Percentiles rank a stretch among this genome's conserved stretches.
phyloP scores from a whole-genome alignment of 2,888 invertebrate species.

The Coenonympha arcania region DNA sequence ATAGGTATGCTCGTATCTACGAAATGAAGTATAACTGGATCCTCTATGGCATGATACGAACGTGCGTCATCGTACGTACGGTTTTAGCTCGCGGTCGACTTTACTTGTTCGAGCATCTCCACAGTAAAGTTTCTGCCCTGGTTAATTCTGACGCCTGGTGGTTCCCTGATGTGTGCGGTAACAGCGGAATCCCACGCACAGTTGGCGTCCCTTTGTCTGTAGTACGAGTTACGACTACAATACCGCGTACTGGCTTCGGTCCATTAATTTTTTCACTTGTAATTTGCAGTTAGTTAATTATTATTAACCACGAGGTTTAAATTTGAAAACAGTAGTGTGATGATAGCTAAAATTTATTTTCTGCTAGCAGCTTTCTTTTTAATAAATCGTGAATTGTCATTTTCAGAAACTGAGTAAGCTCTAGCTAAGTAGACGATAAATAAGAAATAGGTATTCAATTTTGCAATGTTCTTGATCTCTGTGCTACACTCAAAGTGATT shows the following conservation, averaged over 20 bases:
- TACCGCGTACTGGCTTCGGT: constrained; percentile 43
- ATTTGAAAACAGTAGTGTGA: too few relatives aligned
- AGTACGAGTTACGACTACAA: constrained; percentile 12
- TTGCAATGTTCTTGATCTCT: too few relatives aligned
- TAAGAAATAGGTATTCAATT: too few relatives aligned
- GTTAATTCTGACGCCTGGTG: constrained; percentile 44
- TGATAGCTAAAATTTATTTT: too few relatives aligned
- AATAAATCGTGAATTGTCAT: too few relatives aligned
- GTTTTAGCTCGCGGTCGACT: constrained; percentile 70
- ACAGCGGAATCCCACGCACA: constrained; percentile 52
- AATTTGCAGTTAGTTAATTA: too few relatives aligned
- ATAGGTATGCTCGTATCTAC: too few relatives aligned
- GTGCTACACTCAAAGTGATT: too few relatives aligned
- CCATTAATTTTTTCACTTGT: constrained; percentile 34
- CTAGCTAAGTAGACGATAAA: too few relatives aligned
- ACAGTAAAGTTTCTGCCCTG: constrained; percentile 47
- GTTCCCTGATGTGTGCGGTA: constrained; percentile 48
- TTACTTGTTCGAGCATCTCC: constrained; percentile 52
- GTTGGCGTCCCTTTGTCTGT: constrained; percentile 53
- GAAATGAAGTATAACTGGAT: constrained; percentile 62
- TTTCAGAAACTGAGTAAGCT: too few relatives aligned
- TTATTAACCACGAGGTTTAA: too few relatives aligned
- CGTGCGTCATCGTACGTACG: constrained; percentile 64
- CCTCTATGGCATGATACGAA: constrained; percentile 46
- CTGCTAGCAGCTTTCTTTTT: too few relatives aligned